These are phyloP conservation scores for Drosophila pseudotalamancana DNA, from an alignment of 2,888 invertebrate species.

Conservation along the genomic window DNA sequence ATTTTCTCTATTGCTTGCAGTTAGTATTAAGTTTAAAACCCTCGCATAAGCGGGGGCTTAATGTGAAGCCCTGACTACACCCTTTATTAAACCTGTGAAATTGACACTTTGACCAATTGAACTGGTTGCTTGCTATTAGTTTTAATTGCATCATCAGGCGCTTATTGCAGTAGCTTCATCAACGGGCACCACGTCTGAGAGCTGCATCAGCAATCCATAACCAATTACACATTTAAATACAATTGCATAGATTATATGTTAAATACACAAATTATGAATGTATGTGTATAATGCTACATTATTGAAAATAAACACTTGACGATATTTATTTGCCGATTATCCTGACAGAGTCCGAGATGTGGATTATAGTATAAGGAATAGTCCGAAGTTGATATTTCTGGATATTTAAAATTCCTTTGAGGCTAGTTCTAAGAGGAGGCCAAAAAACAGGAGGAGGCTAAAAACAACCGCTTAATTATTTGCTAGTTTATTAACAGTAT, in stretches of 20 bases:
- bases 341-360: too few relatives aligned
- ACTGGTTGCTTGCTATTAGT: constrained; percentile 31
- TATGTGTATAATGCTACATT: constrained; percentile 25
- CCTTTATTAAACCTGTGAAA: neutral
- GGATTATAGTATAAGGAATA: too few relatives aligned
- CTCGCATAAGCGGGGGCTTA: constrained; percentile 2
- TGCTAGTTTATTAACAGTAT: neutral
- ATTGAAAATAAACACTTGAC: constrained; percentile 44
- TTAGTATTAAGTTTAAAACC: constrained; percentile 33
- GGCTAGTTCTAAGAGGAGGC: too few relatives aligned
- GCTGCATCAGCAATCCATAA: constrained; percentile 24
- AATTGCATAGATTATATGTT: constrained; percentile 35
- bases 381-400: too few relatives aligned
- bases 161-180: constrained; percentile 3
- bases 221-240: constrained; percentile 14
- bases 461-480: too few relatives aligned
- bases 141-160: constrained; percentile 19
- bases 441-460: too few relatives aligned
- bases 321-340: constrained; percentile 1
- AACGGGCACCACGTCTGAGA: constrained; percentile 1
- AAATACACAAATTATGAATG: constrained; percentile 22
- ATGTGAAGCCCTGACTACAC: constrained; percentile 11
- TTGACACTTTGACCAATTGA: constrained; percentile 4
- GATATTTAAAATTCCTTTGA: too few relatives aligned
- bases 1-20: constrained; percentile 3